Conservation (phyloP, 2,888 invertebrate species). For the Agrotis puta region DNA sequence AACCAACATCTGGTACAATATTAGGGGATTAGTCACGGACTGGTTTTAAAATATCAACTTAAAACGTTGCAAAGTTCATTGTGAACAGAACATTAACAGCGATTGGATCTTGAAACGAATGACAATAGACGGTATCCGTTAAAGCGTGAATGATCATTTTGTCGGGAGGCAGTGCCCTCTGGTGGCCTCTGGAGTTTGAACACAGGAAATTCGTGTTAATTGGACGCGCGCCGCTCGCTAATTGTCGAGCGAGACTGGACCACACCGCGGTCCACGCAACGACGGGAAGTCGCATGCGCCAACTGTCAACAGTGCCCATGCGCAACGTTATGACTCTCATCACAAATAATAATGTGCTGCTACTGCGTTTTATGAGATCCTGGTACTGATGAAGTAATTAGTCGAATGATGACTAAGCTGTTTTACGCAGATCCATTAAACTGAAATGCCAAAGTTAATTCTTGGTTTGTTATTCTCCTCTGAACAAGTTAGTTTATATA, state of each 20-base stretch:
- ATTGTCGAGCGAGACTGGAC: conserved; percentile 85
- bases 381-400: conserved; percentile 53
- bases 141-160: conserved; percentile 69
- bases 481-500: too few species aligned
- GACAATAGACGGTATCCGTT: conserved; percentile 67
- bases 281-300: conserved; percentile 79
- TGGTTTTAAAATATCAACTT: conserved; percentile 10
- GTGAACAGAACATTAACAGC: conserved; percentile 43
- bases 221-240: conserved; percentile 82
- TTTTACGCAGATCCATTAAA: conserved; percentile 19
- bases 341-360: conserved; percentile 41
- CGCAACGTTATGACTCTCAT: conserved; percentile 52
- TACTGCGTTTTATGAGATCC: conserved; percentile 22
- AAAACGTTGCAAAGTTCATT: conserved; percentile 33
- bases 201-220: conserved; percentile 90
- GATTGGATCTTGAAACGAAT: conserved; percentile 55
- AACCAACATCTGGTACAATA: conserved; percentile 25
- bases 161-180: conserved; percentile 79
- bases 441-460: conserved; percentile 4
- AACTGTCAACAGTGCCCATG: conserved; percentile 69
- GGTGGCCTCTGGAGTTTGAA: conserved; percentile 77
- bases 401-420: conserved; percentile 36
- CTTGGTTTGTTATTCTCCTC: conserved; percentile 1
- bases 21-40: conserved; percentile 27
- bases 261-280: conserved; percentile 69